Conservation (phyloP, 2,888 invertebrate species). For the Globia sparganii region DNA sequence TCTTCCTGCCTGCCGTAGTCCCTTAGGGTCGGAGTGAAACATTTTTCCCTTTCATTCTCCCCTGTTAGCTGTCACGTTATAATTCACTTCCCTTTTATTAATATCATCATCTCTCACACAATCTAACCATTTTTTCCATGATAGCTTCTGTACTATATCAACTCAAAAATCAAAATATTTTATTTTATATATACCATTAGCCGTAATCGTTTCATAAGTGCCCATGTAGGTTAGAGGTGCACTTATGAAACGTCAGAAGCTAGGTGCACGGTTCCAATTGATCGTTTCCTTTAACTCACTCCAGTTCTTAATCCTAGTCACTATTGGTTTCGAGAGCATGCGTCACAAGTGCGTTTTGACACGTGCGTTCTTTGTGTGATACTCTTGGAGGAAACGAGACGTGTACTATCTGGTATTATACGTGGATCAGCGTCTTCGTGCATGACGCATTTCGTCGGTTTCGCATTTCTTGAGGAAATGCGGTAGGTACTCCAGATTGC, state of each 20-base stretch:
- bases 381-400: constrained; percentile 17
- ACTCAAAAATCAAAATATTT: no score
- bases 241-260: no score
- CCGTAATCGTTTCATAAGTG: no score
- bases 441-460: constrained; percentile 6
- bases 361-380: constrained; percentile 42
- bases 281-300: no score
- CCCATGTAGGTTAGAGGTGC: no score
- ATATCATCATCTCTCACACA: neutral
- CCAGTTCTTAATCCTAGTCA: neutral
- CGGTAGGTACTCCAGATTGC: neutral
- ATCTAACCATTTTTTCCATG: neutral
- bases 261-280: no score
- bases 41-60: neutral
- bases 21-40: neutral
- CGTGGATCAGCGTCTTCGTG: neutral
- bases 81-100: neutral
- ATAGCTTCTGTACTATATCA: neutral
- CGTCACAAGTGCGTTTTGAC: constrained; percentile 25
- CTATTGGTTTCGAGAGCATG: neutral
- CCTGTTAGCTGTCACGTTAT: neutral
- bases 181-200: no score
- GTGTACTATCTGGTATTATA: constrained; percentile 47
- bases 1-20: neutral
- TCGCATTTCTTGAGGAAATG: constrained; percentile 9